Evolutionary conservation across 2,888 invertebrate genomes (phyloP), one percentile per base, ranked within the genome.

Genomic region (Limnephilus lunatus): DNA sequence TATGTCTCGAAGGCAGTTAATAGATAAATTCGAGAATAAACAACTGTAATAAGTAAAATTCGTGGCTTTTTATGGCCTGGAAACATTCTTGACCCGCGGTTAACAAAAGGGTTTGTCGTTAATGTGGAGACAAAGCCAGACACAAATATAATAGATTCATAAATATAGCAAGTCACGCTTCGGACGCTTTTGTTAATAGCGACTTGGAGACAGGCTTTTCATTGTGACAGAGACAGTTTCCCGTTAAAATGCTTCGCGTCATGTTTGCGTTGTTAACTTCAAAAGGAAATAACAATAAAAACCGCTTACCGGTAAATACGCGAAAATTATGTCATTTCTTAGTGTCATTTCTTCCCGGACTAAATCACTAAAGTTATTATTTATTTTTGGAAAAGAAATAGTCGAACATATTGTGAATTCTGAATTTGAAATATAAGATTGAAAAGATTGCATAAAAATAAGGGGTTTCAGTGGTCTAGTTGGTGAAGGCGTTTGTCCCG

Each of bases 171-270:
- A 86, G 86, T 86, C 86, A 86, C 86, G 86, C 86, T 86, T 86
- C 86, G 86, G n/a, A 86, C 48, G 86, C 44, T 83, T 86, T 44
- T 30, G 86, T 86, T 86, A 86, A 86, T 86, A 30, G 86, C 48
- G 86, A 86, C 86, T 39, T 44, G 48, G 44, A 86, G 44, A 35
- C 35, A 35, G 44, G 86, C 86, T 44, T 86, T 86, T 39, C 86
- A 86, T 86, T 86, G 86, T 86, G 44, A 44, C n/a, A 11, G 31
- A 85, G 44, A 85, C 82, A 39, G 35, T 86, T 44, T 48, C 86
- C 86, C 86, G 86, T 86, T 86, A 86, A 86, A 44, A n/a, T 86
- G 44, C 44, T 86, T 44, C 44, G 14, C 44, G 86, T 44, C 86
- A 86, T 86, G 44, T 86, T 30, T 48, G 86, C 30, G 86, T 30